Evolutionary conservation across 2,113 vertebrate species (phyloP), one percentile per base, ranked within the genome.

Genomic region (Rhea americana): DNA sequence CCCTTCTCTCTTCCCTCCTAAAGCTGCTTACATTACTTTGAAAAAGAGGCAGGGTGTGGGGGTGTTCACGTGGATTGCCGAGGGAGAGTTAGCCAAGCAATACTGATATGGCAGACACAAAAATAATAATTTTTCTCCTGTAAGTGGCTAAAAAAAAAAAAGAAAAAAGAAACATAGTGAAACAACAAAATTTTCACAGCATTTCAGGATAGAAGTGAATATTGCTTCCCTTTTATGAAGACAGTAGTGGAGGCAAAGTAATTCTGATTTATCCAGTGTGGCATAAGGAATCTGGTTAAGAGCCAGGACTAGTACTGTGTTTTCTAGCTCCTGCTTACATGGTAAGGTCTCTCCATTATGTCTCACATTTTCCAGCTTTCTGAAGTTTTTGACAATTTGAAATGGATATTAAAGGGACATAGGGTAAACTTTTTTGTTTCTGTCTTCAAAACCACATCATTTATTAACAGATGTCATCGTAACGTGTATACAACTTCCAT

Each of bases 321-420:
- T 95, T 93, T 91, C 58, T 89, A 85, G 89, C 79, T 95, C 91
- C 85, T 87, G 62, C 92, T 89, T 91, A 87, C 84, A 70, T 67
- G 72, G 75, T 87, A 85, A 92, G 79, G 77, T 80, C 47, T 85
- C 85, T 77, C 67, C 2, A 0, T 61, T 95, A 73, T 25, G n/a
- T 92, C 67, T 96, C 75, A 43, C 75, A 39, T 37, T 56, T 93
- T 71, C 79, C 87, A 94, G 72, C 76, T 85, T 89, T 95, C 87
- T 93, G 80, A 93, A 89, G 68, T 89, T 93, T 94, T 83, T 96
- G 85, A 94, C 92, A 90, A 68, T 91, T 95, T 94, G 85, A 95
- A 95, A 94, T 94, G 76, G 82, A 83, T 95, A 93, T 89, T 94
- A 87, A 95, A 94, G 76, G 92, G 77, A 90, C 21, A 32, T 56